Evolutionary conservation across 1,140 invertebrate species (phyloP).

Genomic region (Agrypnia vestita): DNA sequence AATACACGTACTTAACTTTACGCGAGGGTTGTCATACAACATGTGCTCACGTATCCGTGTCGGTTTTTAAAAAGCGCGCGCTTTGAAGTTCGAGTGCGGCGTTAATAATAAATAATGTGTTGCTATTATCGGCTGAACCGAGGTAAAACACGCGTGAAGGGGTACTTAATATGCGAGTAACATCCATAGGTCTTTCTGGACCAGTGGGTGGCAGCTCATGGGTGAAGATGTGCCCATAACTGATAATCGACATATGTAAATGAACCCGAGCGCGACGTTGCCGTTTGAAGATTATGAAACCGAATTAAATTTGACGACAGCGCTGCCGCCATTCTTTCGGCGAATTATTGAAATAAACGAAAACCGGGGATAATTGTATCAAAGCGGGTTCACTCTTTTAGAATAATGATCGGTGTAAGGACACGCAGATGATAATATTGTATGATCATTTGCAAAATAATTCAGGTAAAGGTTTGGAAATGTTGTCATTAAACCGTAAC

Average conservation of each 20-base stretch:
- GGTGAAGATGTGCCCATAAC: conserved; percentile 43
- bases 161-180: conserved; percentile 38
- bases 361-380: conserved; percentile 25
- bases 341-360: conserved; percentile 41
- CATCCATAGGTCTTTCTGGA: conserved; percentile 39
- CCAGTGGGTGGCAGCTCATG: conserved; percentile 48
- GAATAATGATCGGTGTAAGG: conserved; percentile 24
- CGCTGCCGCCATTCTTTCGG: conserved; percentile 22
- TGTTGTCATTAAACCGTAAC: background rate
- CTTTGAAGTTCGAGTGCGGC: conserved; percentile 49
- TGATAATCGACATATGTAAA: conserved; percentile 41
- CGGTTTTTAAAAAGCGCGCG: conserved; percentile 41
- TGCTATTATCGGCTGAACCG: conserved; percentile 19
- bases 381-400: conserved; percentile 17
- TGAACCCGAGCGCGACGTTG: conserved; percentile 12
- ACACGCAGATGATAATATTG: background rate
- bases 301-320: conserved; percentile 39
- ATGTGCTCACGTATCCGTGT: conserved; percentile 22
- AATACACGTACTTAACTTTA: conserved; percentile 38
- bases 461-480: no score
- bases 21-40: conserved; percentile 23
- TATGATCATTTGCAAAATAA: background rate
- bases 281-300: conserved; percentile 43
- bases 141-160: conserved; percentile 45
- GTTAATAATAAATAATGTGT: conserved; percentile 47